Evolutionary conservation across 2,797 vertebrate genomes (phyloP).

Genomic region (Chanos chanos): DNA sequence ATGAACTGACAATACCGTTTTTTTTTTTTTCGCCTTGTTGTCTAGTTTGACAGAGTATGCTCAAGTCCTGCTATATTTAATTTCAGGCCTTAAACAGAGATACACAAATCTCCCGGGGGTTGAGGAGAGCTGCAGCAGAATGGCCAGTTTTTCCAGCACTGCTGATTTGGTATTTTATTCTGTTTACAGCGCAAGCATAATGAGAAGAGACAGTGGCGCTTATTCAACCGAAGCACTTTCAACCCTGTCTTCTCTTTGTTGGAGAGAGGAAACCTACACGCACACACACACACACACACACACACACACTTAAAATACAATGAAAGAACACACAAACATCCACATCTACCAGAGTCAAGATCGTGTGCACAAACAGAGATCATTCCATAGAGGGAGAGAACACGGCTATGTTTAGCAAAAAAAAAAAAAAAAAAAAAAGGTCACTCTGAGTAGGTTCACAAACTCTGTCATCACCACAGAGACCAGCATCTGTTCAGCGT

Average conservation of each 20-base stretch:
- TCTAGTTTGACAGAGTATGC: constrained; percentile 4
- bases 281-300: constrained; percentile 6
- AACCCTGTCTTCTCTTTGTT: constrained; percentile 11
- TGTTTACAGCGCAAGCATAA: constrained; percentile 50
- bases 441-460: no score
- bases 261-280: constrained; percentile 17
- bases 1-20: neutral
- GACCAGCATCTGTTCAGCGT: no score
- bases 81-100: constrained; percentile 15
- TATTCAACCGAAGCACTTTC: constrained; percentile 44
- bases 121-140: constrained; percentile 22
- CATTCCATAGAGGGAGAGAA: no score
- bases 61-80: constrained; percentile 14
- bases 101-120: constrained; percentile 12
- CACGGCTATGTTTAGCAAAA: no score
- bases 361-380: neutral
- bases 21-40: neutral
- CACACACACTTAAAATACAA: constrained; percentile 7
- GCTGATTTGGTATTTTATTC: constrained; percentile 45
- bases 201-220: constrained; percentile 46
- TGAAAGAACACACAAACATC: neutral
- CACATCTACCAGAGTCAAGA: neutral
- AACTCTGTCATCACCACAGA: no score
- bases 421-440: no score
- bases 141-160: constrained; percentile 34